Evolutionary conservation across 2,888 invertebrate genomes (phyloP).

Genomic region (Chymomyza procnemis): DNA sequence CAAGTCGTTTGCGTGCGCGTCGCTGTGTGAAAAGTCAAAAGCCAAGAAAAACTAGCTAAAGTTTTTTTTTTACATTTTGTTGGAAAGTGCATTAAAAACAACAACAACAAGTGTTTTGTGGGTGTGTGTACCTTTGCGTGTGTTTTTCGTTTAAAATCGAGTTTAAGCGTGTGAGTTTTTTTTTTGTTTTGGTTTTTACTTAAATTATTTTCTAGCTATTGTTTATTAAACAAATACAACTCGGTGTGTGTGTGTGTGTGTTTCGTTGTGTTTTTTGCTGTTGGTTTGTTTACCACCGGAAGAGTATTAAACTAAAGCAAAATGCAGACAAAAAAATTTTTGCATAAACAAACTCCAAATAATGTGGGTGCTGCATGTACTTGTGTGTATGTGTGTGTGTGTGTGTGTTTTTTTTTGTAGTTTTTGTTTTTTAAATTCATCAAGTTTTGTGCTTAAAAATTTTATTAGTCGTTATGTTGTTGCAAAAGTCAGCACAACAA

Average conservation of each 20-base stretch:
- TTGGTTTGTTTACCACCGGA: slow-evolving; percentile 36
- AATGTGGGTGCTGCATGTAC: too few relatives aligned
- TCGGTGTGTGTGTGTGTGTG: slow-evolving; percentile 28
- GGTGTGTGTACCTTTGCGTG: too few relatives aligned
- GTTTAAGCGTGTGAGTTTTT: slow-evolving; percentile 39
- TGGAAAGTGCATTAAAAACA: slow-evolving; percentile 49
- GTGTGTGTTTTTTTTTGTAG: too few relatives aligned
- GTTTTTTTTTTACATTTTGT: slow-evolving; percentile 35
- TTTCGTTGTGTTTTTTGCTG: slow-evolving; percentile 6
- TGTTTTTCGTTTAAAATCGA: slow-evolving; percentile 34
- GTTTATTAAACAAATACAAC: slow-evolving; percentile 45
- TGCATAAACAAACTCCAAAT: slow-evolving; percentile 16
- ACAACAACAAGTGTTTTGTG: slow-evolving; percentile 27
- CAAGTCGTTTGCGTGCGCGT: background rate
- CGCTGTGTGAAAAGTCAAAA: background rate
- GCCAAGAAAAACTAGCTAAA: background rate
- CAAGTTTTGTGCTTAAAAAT: slow-evolving; percentile 26
- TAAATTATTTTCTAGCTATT: slow-evolving; percentile 37
- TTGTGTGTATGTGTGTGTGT: too few relatives aligned
- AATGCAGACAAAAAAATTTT: slow-evolving; percentile 28
- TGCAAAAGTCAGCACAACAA: background rate
- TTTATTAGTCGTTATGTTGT: slow-evolving; percentile 25
- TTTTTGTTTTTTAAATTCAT: slow-evolving; percentile 12
- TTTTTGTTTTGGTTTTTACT: slow-evolving; percentile 43
- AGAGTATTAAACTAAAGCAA: slow-evolving; percentile 44